Conservation (phyloP, 1,140 invertebrate species). For the Bombus difficillimus region DNA sequence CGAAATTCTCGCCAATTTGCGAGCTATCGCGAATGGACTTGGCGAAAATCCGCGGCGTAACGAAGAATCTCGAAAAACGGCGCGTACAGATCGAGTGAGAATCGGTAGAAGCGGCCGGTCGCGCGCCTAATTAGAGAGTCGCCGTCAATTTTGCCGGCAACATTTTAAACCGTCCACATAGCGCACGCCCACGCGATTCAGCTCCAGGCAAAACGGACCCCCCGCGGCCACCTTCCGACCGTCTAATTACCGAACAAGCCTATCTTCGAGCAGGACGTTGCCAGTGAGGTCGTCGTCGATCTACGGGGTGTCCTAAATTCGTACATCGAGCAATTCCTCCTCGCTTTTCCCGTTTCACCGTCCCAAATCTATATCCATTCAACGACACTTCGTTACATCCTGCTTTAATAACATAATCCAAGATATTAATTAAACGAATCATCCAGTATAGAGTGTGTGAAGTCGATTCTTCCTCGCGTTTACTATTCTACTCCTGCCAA, state of each 20-base stretch:
- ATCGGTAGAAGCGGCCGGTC: slow-evolving; percentile 65
- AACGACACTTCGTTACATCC: too few relatives aligned
- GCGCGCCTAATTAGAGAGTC: slow-evolving; percentile 76
- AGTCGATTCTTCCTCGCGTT: too few relatives aligned
- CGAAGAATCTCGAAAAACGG: not conserved
- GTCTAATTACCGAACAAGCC: slow-evolving; percentile 78
- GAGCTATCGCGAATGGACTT: slow-evolving; percentile 36
- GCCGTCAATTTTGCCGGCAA: slow-evolving; percentile 72
- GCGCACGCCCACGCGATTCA: slow-evolving; percentile 73
- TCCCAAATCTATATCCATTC: too few relatives aligned
- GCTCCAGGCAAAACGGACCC: slow-evolving; percentile 66
- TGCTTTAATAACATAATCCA: too few relatives aligned
- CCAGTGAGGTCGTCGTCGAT: slow-evolving; percentile 12
- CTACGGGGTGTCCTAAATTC: slow-evolving; percentile 62
- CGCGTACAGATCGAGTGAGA: slow-evolving; percentile 44
- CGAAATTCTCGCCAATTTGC: slow-evolving; percentile 39
- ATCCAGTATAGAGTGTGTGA: rapidly evolving
- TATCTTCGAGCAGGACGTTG: slow-evolving; percentile 65
- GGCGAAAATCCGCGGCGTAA: slow-evolving; percentile 14
- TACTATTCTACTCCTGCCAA: too few relatives aligned
- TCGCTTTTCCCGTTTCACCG: not conserved
- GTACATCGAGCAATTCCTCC: not conserved
- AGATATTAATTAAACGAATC: too few relatives aligned
- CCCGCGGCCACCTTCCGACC: slow-evolving; percentile 72
- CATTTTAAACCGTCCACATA: slow-evolving; percentile 68